Evolutionary conservation across 2,113 vertebrate species (phyloP), one percentile per base, ranked within the genome.

Genomic region (Melanocharis versteri): DNA sequence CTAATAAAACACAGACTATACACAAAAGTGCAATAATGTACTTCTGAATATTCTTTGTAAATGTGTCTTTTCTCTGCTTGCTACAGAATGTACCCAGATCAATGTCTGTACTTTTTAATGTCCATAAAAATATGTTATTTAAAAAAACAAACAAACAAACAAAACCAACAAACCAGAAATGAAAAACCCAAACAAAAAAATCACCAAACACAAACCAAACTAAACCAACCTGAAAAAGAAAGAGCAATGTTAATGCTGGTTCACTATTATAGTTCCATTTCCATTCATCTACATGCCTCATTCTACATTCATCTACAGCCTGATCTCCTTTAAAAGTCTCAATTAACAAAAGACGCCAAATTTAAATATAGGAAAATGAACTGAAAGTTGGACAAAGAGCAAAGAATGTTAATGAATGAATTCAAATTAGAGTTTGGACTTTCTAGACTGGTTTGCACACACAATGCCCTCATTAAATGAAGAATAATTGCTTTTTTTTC

Each of bases 141-240:
- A 39, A 22, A 1, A 8, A 0, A 18, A 9, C 5, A 26, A 4
- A 9, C 33, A 8, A 1, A 24, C 2, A 20, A 3, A 14, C n/a
- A 6, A 1, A 48, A 6, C 1, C 15, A 11, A 10, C 3, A 37
- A 56, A 24, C 15, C 20, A n/a, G 19, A 21, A 51, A 23, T 21
- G 2, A 69, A 75, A 21, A 60, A 27, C 1, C 2, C 11, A 54
- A 85, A 22, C 2, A 35, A 18, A 47, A 60, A 40, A 13, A 42
- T 11, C 18, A 69, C 11, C 47, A 61, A 69, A 33, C 14, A 37
- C 37, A 45, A 73, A 54, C 3, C 4, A 53, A 76, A 35, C 10
- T 10, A 61, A 60, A n/a, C 4, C 23, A 48, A 21, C 4, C 3
- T 7, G 7, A 39, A 57, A 24, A 8, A 24, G 10, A 73, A 78